phyloP scores from a whole-genome alignment of 2,888 invertebrate genomes.

The Nezara viridula region DNA sequence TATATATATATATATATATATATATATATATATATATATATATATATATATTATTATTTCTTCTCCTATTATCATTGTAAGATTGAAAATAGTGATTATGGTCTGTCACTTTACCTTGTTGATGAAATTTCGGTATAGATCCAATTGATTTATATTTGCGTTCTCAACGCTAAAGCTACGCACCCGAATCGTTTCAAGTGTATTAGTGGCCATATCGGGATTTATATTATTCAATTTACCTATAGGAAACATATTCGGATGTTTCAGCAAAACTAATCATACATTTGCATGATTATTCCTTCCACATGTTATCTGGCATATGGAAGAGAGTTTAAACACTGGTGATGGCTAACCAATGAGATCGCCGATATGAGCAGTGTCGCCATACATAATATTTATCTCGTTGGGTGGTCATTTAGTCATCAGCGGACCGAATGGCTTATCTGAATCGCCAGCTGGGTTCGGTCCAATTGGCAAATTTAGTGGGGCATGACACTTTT shows the following conservation, averaged over 20 bases:
- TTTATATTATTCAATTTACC: not conserved
- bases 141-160: no score
- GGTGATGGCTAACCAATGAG: not conserved
- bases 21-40: no score
- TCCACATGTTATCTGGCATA: not conserved
- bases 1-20: no score
- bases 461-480: not conserved
- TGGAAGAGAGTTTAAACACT: not conserved
- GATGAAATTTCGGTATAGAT: no score
- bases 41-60: no score
- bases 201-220: not conserved
- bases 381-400: not conserved
- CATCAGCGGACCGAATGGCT: not conserved
- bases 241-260: not conserved
- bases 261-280: no score
- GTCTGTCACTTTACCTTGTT: no score
- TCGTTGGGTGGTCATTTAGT: not conserved
- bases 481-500: not conserved
- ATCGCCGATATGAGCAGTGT: not conserved
- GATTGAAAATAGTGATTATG: no score
- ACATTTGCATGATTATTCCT: not conserved
- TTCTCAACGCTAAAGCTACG: not conserved
- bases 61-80: no score
- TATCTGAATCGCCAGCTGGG: not conserved
- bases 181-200: no score